These are phyloP conservation scores for Rhyzopertha dominica DNA, from an alignment of 1,140 invertebrate species.

Conservation along the genomic window DNA sequence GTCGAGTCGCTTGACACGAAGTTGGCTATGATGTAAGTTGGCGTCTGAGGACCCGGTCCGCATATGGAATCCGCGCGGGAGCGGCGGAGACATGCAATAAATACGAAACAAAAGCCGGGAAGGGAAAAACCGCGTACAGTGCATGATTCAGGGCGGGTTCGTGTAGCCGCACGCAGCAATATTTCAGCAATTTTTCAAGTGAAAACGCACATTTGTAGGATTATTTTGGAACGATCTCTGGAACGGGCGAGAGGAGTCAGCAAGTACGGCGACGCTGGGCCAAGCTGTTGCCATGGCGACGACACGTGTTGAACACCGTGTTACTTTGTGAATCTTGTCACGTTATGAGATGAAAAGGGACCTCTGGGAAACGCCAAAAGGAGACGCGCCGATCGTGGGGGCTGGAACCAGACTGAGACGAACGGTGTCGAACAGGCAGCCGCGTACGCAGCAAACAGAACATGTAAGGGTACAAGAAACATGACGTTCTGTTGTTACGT, in stretches of 20 bases:
- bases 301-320: slow-evolving; percentile 46
- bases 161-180: too few species aligned
- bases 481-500: too few species aligned
- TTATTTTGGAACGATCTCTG: slow-evolving; percentile 37
- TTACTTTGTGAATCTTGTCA: slow-evolving; percentile 47
- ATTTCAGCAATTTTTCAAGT: slow-evolving; percentile 24
- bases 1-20: too few species aligned
- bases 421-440: slow-evolving; percentile 24
- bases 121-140: too few species aligned
- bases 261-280: slow-evolving; percentile 30
- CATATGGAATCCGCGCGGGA: too few species aligned
- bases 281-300: slow-evolving; percentile 44
- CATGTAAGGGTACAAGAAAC: too few species aligned
- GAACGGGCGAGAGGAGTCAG: slow-evolving; percentile 30
- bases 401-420: slow-evolving; percentile 21
- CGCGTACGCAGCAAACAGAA: too few species aligned
- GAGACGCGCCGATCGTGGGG: slow-evolving; percentile 30
- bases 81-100: too few species aligned
- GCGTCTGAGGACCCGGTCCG: too few species aligned
- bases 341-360: slow-evolving; percentile 46
- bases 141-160: too few species aligned
- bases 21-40: too few species aligned
- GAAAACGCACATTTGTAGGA: slow-evolving; percentile 29
- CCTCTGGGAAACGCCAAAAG: slow-evolving; percentile 38
- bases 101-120: too few species aligned